A percentile compares a stretch with the other conserved stretches of the same genome.
phyloP scores from a whole-genome alignment of 1,140 invertebrate species.

The Diachasma alloeum region DNA sequence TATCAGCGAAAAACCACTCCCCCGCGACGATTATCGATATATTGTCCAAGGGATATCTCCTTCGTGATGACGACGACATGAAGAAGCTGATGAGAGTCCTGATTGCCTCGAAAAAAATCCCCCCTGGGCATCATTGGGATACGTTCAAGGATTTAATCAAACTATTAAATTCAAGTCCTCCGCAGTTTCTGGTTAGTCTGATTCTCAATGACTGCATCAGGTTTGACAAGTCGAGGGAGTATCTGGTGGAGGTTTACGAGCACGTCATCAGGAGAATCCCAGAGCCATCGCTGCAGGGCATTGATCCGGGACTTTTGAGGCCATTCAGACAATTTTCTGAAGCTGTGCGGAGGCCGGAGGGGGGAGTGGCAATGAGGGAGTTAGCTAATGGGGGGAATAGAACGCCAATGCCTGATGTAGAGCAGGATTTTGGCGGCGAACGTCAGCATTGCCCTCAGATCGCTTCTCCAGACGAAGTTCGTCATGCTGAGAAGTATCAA shows the following conservation, averaged over 20 bases:
- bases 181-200: neutral
- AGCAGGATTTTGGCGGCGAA: neutral
- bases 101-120: neutral
- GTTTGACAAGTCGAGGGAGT: neutral
- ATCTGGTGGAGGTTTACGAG: neutral
- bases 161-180: neutral
- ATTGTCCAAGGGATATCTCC: neutral
- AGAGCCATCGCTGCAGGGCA: neutral
- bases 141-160: neutral
- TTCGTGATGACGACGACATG: neutral
- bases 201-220: neutral
- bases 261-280: neutral
- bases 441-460: neutral
- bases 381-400: neutral
- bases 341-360: no score
- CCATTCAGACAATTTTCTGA: neutral
- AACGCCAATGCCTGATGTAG: neutral
- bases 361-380: no score
- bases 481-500: neutral
- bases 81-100: neutral
- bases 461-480: neutral
- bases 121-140: neutral
- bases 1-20: neutral
- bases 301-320: neutral
- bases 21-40: neutral